phyloP scores from a whole-genome alignment of 2,888 invertebrate genomes.

The Sylvicola cinctus region DNA sequence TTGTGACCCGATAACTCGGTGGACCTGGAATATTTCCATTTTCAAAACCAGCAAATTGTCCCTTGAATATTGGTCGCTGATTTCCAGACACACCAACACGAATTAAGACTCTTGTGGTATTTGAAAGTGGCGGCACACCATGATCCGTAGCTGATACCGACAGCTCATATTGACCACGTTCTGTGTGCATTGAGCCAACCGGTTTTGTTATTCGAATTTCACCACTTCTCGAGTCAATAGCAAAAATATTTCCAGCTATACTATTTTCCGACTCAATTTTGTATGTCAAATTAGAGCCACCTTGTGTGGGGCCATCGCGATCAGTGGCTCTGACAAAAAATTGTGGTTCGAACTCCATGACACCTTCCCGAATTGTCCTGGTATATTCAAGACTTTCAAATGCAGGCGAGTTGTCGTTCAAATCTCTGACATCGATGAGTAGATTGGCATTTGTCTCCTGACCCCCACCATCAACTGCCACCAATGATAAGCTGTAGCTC shows the following conservation, averaged over 20 bases:
- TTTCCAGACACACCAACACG: constrained; percentile 65
- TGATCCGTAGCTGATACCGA: constrained; percentile 47
- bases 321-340: constrained; percentile 61
- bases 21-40: constrained; percentile 37
- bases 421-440: constrained; percentile 47
- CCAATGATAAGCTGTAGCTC: constrained; percentile 56
- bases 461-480: constrained; percentile 65
- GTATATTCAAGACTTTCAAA: constrained; percentile 51
- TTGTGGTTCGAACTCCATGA: constrained; percentile 56
- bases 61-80: constrained; percentile 58
- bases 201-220: constrained; percentile 42
- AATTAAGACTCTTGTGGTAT: constrained; percentile 42
- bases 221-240: constrained; percentile 45
- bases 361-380: constrained; percentile 56
- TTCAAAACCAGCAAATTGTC: constrained; percentile 39
- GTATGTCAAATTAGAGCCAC: constrained; percentile 45
- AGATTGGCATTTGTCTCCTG: constrained; percentile 47
- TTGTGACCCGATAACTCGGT: constrained; percentile 46
- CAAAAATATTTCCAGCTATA: constrained; percentile 38
- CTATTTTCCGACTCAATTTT: constrained; percentile 46
- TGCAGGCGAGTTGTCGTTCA: constrained; percentile 55
- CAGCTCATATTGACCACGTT: constrained; percentile 50
- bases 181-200: constrained; percentile 51
- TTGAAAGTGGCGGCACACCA: constrained; percentile 42
- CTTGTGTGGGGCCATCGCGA: constrained; percentile 49